phyloP scores from a whole-genome alignment of 2,113 vertebrate genomes.

The Vulpes lagopus region DNA sequence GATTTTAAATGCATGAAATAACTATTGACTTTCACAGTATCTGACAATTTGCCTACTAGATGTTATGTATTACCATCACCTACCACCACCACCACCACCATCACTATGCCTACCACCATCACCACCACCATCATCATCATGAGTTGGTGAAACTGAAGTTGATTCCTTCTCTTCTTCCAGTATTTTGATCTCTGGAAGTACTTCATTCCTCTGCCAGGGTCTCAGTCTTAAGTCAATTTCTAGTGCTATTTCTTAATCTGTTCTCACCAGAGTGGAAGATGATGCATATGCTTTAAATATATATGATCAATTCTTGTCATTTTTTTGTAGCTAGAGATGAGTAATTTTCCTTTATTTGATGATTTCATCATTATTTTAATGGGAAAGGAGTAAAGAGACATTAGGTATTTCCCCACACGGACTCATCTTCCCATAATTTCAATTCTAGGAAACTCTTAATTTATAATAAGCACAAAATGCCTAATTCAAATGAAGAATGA shows the following conservation, averaged over 20 bases:
- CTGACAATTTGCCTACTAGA: not conserved
- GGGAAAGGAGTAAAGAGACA: slow-evolving; percentile 28
- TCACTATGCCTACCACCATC: not conserved
- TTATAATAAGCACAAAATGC: not conserved
- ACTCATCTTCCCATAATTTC: not conserved
- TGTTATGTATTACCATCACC: not conserved
- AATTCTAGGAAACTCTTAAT: not conserved
- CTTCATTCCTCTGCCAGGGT: not conserved
- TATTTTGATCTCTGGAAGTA: not conserved
- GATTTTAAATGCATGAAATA: not conserved
- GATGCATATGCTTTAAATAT: not conserved
- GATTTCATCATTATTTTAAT: not conserved
- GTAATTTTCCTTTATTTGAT: not conserved
- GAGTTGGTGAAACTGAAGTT: not conserved
- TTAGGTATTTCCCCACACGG: not conserved
- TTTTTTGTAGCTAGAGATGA: not conserved
- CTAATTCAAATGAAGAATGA: not conserved
- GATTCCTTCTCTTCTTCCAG: not conserved
- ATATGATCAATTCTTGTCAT: not conserved
- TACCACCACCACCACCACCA: not conserved
- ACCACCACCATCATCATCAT: not conserved
- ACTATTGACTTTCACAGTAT: not conserved
- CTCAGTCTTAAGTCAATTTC: not conserved
- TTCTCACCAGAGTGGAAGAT: not conserved
- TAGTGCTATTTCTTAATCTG: not conserved